Conservation (phyloP, 2,888 invertebrate genomes). For the Nymphalis c-album region DNA sequence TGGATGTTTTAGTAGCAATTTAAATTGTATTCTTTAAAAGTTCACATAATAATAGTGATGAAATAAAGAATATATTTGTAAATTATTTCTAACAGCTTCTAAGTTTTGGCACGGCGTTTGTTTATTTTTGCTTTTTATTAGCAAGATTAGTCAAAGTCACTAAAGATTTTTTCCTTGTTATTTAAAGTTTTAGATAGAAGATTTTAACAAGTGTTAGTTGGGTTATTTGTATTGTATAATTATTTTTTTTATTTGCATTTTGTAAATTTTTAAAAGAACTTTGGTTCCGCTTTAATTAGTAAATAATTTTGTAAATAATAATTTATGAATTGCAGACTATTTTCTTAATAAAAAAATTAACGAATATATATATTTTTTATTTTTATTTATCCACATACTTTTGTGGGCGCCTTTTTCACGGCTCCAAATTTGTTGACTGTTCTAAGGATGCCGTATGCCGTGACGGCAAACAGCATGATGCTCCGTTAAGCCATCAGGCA, state of each 20-base stretch:
- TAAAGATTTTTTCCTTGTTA: conserved; percentile 7
- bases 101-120: neutral
- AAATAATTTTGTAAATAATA: conserved; percentile 70
- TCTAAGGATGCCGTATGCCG: too few species aligned
- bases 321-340: conserved; percentile 64
- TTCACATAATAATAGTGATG: too few species aligned
- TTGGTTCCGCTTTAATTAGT: conserved; percentile 78
- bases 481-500: too few species aligned
- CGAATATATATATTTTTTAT: conserved; percentile 45
- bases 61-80: too few species aligned
- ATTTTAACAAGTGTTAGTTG: conserved; percentile 13
- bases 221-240: conserved; percentile 26
- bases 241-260: conserved; percentile 37
- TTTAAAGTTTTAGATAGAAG: conserved; percentile 5
- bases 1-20: too few species aligned
- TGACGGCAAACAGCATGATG: too few species aligned
- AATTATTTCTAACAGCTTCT: too few species aligned
- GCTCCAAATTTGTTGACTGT: too few species aligned
- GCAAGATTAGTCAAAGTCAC: conserved; percentile 8
- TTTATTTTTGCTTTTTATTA: neutral
- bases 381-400: neutral
- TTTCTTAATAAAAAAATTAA: conserved; percentile 69
- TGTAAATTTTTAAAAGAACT: conserved; percentile 62
- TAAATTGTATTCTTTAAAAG: too few species aligned
- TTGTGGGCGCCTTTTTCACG: too few species aligned